A percentile compares a stretch with the other conserved stretches of the same genome.
These are phyloP conservation scores for Varecia variegata DNA, from an alignment of 2,797 vertebrate species.

Conservation along the genomic window DNA sequence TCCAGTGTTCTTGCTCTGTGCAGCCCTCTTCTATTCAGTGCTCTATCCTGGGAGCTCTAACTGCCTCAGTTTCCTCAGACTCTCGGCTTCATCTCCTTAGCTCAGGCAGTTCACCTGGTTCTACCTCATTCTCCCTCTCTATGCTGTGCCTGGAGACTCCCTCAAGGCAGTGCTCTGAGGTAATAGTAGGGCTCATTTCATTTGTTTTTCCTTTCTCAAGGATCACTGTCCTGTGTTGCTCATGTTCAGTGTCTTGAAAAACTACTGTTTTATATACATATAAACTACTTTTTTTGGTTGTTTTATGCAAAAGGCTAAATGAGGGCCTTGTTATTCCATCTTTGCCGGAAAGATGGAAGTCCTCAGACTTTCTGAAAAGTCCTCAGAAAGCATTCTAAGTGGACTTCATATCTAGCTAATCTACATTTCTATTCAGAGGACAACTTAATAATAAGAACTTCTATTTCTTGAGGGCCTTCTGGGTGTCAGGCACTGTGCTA, in stretches of 20 bases:
- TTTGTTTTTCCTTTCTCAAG: background rate
- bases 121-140: background rate
- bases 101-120: background rate
- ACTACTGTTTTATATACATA: background rate
- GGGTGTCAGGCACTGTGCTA: background rate
- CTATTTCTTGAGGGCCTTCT: background rate
- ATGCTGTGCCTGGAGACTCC: background rate
- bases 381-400: conserved; percentile 12
- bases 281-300: background rate
- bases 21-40: background rate
- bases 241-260: background rate
- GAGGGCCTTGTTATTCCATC: background rate
- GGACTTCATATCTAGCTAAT: background rate
- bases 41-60: background rate
- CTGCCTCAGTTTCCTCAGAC: background rate
- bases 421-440: background rate
- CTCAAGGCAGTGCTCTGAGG: background rate
- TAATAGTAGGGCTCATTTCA: background rate
- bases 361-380: too few species aligned
- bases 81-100: background rate
- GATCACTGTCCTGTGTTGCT: background rate
- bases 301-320: background rate
- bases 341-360: conserved; percentile 27
- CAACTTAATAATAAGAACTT: background rate
- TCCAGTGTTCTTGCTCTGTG: background rate